A percentile compares a stretch with the other conserved stretches of the same genome.
phyloP scores from a whole-genome alignment of 92 coral and sea anemone species.

The Epizoanthus stellaris region DNA sequence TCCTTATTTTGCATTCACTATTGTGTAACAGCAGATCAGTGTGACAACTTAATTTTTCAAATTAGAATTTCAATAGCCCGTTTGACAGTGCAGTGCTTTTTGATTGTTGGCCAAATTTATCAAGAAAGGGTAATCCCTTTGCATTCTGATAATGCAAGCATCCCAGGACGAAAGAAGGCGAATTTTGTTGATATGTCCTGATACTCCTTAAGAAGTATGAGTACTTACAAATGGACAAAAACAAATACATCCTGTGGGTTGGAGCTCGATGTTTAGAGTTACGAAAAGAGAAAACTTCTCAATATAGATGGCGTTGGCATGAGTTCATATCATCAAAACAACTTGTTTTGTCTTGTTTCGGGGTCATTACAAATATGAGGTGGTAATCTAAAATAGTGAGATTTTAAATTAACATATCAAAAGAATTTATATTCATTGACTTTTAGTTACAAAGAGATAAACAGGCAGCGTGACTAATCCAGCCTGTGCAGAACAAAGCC shows the following conservation, averaged over 20 bases:
- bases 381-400: background rate
- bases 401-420: conserved; percentile 29
- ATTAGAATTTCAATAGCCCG: background rate
- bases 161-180: conserved; percentile 28
- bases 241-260: background rate
- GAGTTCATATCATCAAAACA: background rate
- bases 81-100: background rate
- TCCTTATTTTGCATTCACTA: background rate
- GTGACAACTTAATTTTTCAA: background rate
- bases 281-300: background rate
- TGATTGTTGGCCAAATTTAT: conserved; percentile 20
- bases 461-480: background rate
- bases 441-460: background rate
- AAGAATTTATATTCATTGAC: background rate
- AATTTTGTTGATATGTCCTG: background rate
- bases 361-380: conserved; percentile 5
- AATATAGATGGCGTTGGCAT: background rate
- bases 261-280: background rate
- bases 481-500: conserved; percentile 8
- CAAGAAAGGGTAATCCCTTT: conserved; percentile 1
- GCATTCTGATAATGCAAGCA: conserved; percentile 6
- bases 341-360: background rate
- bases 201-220: background rate
- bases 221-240: background rate
- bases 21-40: background rate